These are phyloP conservation scores for Dasypolia templi DNA, from an alignment of 2,888 invertebrate species.

Conservation along the genomic window DNA sequence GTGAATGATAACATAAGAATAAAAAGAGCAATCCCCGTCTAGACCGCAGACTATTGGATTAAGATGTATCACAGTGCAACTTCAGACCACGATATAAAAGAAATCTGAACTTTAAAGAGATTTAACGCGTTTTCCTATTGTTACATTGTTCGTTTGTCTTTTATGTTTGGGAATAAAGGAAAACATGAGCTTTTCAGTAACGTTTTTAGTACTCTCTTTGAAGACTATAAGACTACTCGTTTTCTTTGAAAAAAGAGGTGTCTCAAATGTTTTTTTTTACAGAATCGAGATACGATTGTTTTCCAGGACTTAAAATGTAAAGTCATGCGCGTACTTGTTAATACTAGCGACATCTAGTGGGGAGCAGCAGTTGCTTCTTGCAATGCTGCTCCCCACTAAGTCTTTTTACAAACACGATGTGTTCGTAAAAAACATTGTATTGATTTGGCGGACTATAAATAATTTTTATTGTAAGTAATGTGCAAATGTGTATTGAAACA, in stretches of 20 bases:
- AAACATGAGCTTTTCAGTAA: constrained; percentile 21
- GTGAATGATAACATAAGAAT: constrained; percentile 22
- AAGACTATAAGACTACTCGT: neutral
- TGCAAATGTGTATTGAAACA: neutral
- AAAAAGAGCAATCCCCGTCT: constrained; percentile 60
- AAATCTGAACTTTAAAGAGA: constrained; percentile 48
- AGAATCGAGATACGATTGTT: too few relatives aligned
- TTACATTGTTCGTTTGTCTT: constrained; percentile 27
- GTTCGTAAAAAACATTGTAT: neutral
- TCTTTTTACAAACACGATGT: too few relatives aligned
- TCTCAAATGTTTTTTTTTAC: neutral
- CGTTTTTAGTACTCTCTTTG: constrained; percentile 2
- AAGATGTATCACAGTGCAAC: constrained; percentile 63
- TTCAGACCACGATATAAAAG: constrained; percentile 39
- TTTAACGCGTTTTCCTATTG: constrained; percentile 50
- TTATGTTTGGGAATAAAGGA: constrained; percentile 8
- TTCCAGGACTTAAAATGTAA: neutral
- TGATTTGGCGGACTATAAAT: neutral
- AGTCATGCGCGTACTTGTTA: neutral
- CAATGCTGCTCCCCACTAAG: too few relatives aligned
- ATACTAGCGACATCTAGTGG: constrained; percentile 73
- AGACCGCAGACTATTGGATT: constrained; percentile 71
- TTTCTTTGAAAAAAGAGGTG: neutral
- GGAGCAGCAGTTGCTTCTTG: constrained; percentile 67
- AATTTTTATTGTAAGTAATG: neutral